Evolutionary conservation across 2,797 vertebrate genomes (phyloP), one percentile per base, ranked within the genome.

Genomic region (Helostoma temminkii): DNA sequence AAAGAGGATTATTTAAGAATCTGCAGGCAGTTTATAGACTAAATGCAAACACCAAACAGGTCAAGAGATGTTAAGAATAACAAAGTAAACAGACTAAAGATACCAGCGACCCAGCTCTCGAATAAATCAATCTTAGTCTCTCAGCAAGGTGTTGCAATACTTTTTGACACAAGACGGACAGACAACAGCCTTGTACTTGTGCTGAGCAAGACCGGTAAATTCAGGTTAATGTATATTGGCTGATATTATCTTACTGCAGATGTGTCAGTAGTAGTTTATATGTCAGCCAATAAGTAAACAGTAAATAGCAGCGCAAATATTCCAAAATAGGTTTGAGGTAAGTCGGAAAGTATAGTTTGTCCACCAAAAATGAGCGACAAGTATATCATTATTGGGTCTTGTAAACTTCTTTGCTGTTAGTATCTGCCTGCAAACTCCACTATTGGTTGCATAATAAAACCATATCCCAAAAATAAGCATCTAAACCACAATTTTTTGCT

Each of bases 21-120:
- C 26, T 43, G 32, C 61, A 47, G 14, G 50, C 45, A 50, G 67
- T 37, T 82, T 82, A 55, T 49, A 65, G 52, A 24, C 4, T 28
- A 72, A 43, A 78, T 72, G 73, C 71, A 86, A 78, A 85, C 77
- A 74, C 1, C 18, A 43, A 63, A 25, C 62, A 19, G 72, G 60
- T 64, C 80, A 39, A 57, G 62, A 62, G 62, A 74, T 47, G 81
- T 83, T 46, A 72, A 68, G 62, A 83, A 77, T 79, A 84, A 30
- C 50, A 64, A 64, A 80, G 83, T 72, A 80, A 88, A 81, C 66
- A 82, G 39, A 54, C n/a, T 53, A 41, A 59, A 64, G 32, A 68
- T 45, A 66, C 11, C 21, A 60, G 74, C 66, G 66, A 49, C 18
- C 10, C 34, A 16, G 58, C 48, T 60, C 36, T 45, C 28, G 45